Conservation (phyloP, 2,888 invertebrate species). For the Phengaris alcon region DNA sequence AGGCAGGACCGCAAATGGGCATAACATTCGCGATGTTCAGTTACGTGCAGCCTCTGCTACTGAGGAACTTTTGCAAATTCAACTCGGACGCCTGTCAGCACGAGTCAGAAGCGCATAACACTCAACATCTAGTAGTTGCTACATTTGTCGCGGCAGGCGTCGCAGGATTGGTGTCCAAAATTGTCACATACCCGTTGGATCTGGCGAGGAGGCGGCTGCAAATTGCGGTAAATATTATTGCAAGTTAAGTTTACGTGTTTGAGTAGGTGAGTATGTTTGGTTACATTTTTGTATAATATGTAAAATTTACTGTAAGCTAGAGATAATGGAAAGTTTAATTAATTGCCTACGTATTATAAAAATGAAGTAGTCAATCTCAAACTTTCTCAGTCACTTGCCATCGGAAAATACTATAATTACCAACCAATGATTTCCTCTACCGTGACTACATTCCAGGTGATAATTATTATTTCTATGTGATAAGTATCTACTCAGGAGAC, state of each 20-base stretch:
- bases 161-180: constrained; percentile 88
- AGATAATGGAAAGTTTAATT: not conserved
- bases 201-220: constrained; percentile 91
- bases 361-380: not conserved
- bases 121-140: constrained; percentile 55
- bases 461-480: not conserved
- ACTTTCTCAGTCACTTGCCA: not conserved
- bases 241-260: too few relatives aligned
- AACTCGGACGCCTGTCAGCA: constrained; percentile 34
- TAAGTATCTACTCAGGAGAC: too few relatives aligned
- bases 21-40: constrained; percentile 62
- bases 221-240: constrained; percentile 78
- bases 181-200: constrained; percentile 91
- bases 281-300: too few relatives aligned
- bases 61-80: constrained; percentile 43
- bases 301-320: not conserved
- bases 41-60: constrained; percentile 50
- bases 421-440: not conserved
- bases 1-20: constrained; percentile 67
- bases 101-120: constrained; percentile 42
- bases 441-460: not conserved
- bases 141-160: constrained; percentile 80
- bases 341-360: not conserved
- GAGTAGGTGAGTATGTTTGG: too few relatives aligned
- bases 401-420: not conserved